Base-by-base conservation (phyloP, 2,888 invertebrate species). In the Cataglyphis rosenhaueri region DNA sequence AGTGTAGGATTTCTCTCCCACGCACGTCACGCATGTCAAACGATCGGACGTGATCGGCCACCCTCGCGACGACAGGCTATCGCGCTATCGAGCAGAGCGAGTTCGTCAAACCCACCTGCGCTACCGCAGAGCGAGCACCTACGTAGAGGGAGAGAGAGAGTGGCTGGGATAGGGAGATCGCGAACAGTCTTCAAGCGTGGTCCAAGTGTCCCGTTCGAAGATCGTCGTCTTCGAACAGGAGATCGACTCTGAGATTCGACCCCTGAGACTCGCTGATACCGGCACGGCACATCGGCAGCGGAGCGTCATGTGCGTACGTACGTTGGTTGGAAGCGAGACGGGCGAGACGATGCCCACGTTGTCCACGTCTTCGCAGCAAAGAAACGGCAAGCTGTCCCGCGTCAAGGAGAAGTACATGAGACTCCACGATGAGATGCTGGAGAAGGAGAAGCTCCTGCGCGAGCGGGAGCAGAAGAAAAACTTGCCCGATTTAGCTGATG, bases 401-500 rank as follows among this genome's bases (percentile, higher is more conserved):
- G 88, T 90, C 12, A 93, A 93, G 82, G 92, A 93, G 38, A 93
- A 92, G 81, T 93, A 91, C 83, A 92, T 92, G 84, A 92, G 88
- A 73, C 79, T 92, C 1, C 92, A 93, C 87, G 91, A 93, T 15
- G 91, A 92, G 41, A 88, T 92, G 87, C 79, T 93, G 12, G 92
- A 93, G 61, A 35, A 84, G 59, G 84, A 89, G 55, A 64, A 86
- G 12, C 59, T 82, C n/a, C 32, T 61, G n/a, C 71, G 71, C 18
- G 71, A 1, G 6, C 71, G 21, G 18, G 41, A 61, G 18, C 68
- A 8, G 4, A 81, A 82, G 52, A 52, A 92, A n/a, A 93, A 76
- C 5, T 81, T 94, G 92, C 91, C 94, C 94, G 89, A 95, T 91
- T 6, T 95, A 95, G 92, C 95, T 94, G 92, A 95, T 95, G 25